Conservation (phyloP, 2,113 vertebrate species). For the Mastomys coucha region DNA sequence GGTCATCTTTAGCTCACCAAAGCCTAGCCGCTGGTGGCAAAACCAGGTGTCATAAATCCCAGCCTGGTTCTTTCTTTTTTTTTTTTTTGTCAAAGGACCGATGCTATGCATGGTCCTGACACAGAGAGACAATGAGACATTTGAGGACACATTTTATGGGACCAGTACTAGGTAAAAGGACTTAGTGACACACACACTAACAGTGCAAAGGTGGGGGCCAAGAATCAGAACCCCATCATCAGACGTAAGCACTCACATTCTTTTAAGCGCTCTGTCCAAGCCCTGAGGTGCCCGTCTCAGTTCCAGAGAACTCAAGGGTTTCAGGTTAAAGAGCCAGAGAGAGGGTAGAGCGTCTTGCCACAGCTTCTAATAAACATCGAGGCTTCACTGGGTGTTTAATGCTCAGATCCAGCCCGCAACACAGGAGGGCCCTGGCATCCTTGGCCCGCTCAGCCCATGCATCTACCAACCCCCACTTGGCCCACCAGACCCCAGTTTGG, state of each 20-base stretch:
- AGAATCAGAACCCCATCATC: neutral
- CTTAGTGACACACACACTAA: neutral
- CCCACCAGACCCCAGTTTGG: neutral
- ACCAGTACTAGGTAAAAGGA: neutral
- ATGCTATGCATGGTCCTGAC: neutral
- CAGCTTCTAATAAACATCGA: neutral
- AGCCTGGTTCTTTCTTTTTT: neutral
- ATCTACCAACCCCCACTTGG: neutral
- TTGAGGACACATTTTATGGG: neutral
- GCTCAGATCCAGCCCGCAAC: neutral
- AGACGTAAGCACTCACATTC: neutral
- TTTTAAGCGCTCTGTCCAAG: too few species aligned
- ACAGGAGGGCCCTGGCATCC: neutral
- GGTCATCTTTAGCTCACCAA: neutral
- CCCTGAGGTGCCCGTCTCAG: neutral
- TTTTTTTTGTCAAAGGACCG: neutral
- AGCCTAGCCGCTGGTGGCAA: conserved; percentile 5
- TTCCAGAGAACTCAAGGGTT: neutral
- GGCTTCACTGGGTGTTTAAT: neutral
- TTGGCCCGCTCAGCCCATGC: neutral
- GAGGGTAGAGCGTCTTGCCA: neutral
- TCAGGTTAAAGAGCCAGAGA: neutral
- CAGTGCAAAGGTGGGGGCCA: neutral
- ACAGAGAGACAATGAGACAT: neutral
- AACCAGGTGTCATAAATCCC: neutral